Conservation (phyloP, 2,888 invertebrate species). For the Acanthosoma haemorrhoidale region DNA sequence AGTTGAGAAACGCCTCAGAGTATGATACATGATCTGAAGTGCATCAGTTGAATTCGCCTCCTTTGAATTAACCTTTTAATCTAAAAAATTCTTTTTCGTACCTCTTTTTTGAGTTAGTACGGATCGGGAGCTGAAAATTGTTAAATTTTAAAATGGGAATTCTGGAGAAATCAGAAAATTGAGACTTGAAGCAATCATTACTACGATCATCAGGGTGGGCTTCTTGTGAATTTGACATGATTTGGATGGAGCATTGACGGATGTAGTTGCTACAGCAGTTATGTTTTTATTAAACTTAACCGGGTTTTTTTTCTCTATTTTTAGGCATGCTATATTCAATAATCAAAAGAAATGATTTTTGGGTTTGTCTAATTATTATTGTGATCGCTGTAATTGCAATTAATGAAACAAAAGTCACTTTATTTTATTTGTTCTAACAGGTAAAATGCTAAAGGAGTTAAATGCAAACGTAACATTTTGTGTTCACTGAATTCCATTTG, state of each 20-base stretch:
- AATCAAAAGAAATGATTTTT: not conserved
- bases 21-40: constrained; percentile 35
- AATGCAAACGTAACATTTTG: no score
- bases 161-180: not conserved
- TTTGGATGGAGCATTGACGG: constrained; percentile 7
- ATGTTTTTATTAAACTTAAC: constrained; percentile 15
- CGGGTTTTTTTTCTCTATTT: no score
- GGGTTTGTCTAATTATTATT: no score
- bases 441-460: no score
- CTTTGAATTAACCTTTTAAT: constrained; percentile 19
- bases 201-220: not conserved
- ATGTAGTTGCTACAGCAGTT: constrained; percentile 16
- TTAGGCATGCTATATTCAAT: constrained; percentile 6
- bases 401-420: no score
- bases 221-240: constrained; percentile 18
- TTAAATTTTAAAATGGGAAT: constrained; percentile 3
- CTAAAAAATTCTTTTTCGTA: constrained; percentile 18
- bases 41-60: not conserved
- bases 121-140: constrained; percentile 6
- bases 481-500: no score
- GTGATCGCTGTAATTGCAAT: no score
- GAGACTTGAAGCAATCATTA: constrained; percentile 4
- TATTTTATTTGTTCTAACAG: no score
- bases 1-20: constrained; percentile 45
- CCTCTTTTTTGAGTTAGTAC: constrained; percentile 26